Base-by-base conservation (phyloP, 2,113 vertebrate genomes). In the Cepphus grylle region DNA sequence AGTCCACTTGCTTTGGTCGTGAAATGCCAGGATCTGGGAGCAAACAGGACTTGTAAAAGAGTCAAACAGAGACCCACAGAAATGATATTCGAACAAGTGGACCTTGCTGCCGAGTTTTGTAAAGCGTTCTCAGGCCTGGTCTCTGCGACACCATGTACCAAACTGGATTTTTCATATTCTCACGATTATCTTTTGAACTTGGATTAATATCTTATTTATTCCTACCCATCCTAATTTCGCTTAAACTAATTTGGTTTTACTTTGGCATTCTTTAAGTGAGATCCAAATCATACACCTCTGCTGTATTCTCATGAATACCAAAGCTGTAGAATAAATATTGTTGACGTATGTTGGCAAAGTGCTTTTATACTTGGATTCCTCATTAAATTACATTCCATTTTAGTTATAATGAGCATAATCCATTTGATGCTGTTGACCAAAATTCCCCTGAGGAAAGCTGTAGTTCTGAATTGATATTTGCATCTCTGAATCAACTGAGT, bases 401-500 rank as follows among this genome's bases (percentile, higher is more conserved):
- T 82, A 67, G 74, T 95, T 94, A 94, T 97, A 97, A 96, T 95
- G 84, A 94, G 74, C 17, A 5, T 95, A 93, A 97, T 91, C 66
- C 49, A 47, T 90, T 93, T 94, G 85, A 95, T 91, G 77, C 47
- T 92, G 73, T 87, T 96, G 74, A 85, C 78, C 70, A n/a, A 91
- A 87, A 91, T 69, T 91, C 79, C 69, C 67, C 13, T 10, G 66
- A 95, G 66, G 47, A 92, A 70, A 69, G 81, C n/a, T 91, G 77
- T 45, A 42, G 36, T 81, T 76, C 67, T 72, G 80, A 85, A 69
- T 74, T 93, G 62, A 20, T 89, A 83, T 91, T 94, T 93, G 56
- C 69, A 42, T 85, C 27, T 93, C 71, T 55, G 49, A 93, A 34
- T 86, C 71, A 70, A 89, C 30, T 52, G 40, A 88, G 49, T 77